Percentiles rank a stretch among this genome's conserved stretches.
Conservation (phyloP, 2,888 invertebrate species). For the Leptothorax acervorum region DNA sequence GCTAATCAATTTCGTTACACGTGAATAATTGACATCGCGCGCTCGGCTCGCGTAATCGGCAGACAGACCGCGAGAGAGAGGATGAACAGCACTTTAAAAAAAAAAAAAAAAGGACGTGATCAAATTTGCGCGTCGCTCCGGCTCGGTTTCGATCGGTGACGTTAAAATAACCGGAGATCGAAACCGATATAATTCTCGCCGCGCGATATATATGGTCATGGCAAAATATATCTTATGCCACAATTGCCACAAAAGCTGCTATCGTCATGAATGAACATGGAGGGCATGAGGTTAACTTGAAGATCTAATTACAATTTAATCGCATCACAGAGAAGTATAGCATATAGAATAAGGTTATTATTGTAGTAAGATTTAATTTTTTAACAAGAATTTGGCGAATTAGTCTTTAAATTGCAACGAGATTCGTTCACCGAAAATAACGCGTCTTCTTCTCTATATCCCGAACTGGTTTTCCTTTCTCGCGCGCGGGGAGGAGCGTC, state of each 20-base stretch:
- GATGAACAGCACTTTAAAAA: conserved; percentile 35
- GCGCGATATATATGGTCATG: not conserved
- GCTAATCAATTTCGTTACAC: conserved; percentile 50
- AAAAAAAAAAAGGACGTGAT: conserved; percentile 22
- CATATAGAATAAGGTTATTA: not conserved
- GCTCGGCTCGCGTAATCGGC: conserved; percentile 29
- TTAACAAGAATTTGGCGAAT: not conserved
- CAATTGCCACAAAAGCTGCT: not conserved
- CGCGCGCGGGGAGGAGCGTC: conserved; percentile 36
- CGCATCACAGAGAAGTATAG: not conserved
- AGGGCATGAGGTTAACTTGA: not conserved
- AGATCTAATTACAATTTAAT: conserved; percentile 10
- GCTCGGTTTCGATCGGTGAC: conserved; percentile 31
- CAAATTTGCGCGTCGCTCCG: conserved; percentile 32
- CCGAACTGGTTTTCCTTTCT: not conserved
- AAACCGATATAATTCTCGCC: conserved; percentile 2
- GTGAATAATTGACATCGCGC: conserved; percentile 47
- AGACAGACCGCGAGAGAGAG: conserved; percentile 39
- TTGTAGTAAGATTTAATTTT: not conserved
- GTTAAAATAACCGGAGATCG: conserved; percentile 24
- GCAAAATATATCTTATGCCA: conserved; percentile 5
- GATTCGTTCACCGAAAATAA: conserved; percentile 19
- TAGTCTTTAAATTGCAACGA: not conserved
- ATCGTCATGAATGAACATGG: not conserved
- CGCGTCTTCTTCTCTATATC: not conserved